These are phyloP conservation scores for Diplolepis rosae DNA, from an alignment of 2,888 invertebrate genomes.

Conservation along the genomic window DNA sequence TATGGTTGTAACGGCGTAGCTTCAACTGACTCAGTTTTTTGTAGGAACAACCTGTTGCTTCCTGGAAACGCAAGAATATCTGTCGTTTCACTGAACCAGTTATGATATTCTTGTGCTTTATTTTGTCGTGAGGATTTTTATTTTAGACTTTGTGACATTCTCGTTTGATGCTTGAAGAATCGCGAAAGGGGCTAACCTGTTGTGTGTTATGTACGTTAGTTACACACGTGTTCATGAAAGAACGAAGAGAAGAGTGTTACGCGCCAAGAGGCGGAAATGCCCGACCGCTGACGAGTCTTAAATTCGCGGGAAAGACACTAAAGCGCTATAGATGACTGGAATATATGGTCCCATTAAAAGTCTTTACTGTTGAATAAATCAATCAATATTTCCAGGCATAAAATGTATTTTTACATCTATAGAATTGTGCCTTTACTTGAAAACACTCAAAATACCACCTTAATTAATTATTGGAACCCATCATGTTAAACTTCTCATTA, in stretches of 20 bases:
- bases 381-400: neutral
- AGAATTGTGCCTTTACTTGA: neutral
- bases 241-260: neutral
- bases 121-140: neutral
- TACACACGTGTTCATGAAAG: neutral
- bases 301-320: neutral
- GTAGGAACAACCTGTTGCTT: neutral
- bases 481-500: too few species aligned
- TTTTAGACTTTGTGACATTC: neutral
- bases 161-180: neutral
- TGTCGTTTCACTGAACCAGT: neutral
- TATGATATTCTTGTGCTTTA: neutral
- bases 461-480: neutral
- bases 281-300: neutral
- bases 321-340: too few species aligned
- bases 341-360: neutral
- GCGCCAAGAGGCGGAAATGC: neutral
- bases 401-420: neutral
- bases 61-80: neutral
- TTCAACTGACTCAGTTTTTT: too few species aligned
- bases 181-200: neutral
- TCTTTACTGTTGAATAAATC: neutral
- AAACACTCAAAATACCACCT: neutral
- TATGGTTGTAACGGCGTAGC: too few species aligned
- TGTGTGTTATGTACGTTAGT: neutral